Percentiles rank a stretch among this genome's conserved stretches.
Evolutionary conservation across 2,888 invertebrate species (phyloP).

Genomic region (Boloria selene): DNA sequence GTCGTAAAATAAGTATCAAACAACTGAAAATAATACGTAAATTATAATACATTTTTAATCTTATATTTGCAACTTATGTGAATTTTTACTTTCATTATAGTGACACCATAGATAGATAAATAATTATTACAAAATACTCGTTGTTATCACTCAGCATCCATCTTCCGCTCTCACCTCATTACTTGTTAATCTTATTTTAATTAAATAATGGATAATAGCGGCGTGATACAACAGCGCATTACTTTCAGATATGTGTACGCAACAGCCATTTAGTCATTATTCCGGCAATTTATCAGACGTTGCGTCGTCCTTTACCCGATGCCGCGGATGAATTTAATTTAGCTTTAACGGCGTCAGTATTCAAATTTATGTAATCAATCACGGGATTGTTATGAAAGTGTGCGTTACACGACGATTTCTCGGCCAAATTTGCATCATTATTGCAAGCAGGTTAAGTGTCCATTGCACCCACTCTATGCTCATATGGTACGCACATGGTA

Average conservation of each 20-base stretch:
- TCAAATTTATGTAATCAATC: conserved; percentile 81
- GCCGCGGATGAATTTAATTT: conserved; percentile 78
- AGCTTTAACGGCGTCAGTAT: conserved; percentile 75
- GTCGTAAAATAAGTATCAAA: no score
- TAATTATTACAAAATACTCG: conserved; percentile 4
- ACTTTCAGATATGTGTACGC: conserved; percentile 51
- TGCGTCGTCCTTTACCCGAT: conserved; percentile 72
- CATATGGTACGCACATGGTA: conserved; percentile 30
- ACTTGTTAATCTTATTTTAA: conserved; percentile 50
- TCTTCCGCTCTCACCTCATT: conserved; percentile 32
- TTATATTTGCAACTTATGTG: no score
- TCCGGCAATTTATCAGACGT: conserved; percentile 75
- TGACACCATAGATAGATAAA: conserved; percentile 1
- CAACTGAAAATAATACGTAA: no score
- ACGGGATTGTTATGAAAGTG: conserved; percentile 80
- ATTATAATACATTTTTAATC: no score
- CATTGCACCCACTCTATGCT: conserved; percentile 48
- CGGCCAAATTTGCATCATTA: conserved; percentile 75
- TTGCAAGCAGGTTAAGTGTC: conserved; percentile 62
- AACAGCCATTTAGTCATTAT: conserved; percentile 71
- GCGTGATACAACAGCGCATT: conserved; percentile 40
- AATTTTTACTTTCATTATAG: no score
- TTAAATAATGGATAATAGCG: conserved; percentile 52
- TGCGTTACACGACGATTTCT: conserved; percentile 76
- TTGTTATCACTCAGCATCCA: conserved; percentile 10